Evolutionary conservation across 2,113 vertebrate genomes (phyloP).

Genomic region (Grallaria varia): DNA sequence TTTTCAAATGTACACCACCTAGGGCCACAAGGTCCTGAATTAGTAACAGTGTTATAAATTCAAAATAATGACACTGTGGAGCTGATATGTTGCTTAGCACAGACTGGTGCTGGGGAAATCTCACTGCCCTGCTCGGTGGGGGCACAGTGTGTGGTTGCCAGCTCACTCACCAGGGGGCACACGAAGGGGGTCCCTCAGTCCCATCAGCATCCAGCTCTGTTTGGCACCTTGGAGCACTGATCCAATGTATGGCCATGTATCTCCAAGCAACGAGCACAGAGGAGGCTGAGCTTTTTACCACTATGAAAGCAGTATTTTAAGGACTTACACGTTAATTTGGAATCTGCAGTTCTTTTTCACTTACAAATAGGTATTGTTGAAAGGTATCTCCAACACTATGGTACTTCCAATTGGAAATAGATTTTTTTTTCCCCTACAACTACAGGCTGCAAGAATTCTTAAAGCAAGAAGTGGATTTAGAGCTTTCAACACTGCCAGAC

Average conservation of each 20-base stretch:
- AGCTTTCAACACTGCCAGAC: constrained; percentile 76
- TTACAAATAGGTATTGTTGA: neutral
- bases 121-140: neutral
- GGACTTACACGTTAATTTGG: neutral
- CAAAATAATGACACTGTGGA: neutral
- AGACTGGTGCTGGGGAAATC: neutral
- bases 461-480: constrained; percentile 78
- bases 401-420: neutral
- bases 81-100: neutral
- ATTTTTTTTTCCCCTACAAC: neutral
- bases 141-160: fast-evolving
- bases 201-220: neutral
- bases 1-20: neutral
- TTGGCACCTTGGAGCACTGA: neutral
- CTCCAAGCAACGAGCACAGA: neutral
- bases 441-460: constrained; percentile 84
- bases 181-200: neutral
- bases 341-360: neutral
- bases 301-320: neutral
- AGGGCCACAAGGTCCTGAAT: neutral
- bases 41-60: neutral
- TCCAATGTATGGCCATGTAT: fast-evolving
- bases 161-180: neutral
- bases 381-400: neutral
- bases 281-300: neutral